Evolutionary conservation across 2,888 invertebrate species (phyloP).

Genomic region (Rhamnusium bicolor): DNA sequence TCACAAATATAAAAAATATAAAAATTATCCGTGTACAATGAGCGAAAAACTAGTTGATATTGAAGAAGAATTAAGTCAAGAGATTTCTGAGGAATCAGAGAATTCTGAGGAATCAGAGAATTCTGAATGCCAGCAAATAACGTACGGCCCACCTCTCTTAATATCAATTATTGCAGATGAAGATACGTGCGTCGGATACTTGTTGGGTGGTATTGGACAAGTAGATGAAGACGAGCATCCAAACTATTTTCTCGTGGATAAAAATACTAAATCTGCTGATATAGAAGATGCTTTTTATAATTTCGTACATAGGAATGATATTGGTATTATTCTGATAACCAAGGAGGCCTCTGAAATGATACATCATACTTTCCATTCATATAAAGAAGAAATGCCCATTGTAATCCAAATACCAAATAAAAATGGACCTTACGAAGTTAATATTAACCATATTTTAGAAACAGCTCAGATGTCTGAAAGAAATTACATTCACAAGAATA

Average conservation of each 20-base stretch:
- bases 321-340: conserved; percentile 54
- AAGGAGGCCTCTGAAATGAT: conserved; percentile 53
- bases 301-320: conserved; percentile 47
- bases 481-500: not conserved
- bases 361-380: conserved; percentile 31
- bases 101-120: not conserved
- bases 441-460: conserved; percentile 37
- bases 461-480: conserved; percentile 6
- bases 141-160: conserved; percentile 24
- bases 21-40: too few species aligned
- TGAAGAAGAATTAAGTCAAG: too few species aligned
- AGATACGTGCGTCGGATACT: conserved; percentile 56
- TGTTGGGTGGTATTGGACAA: conserved; percentile 57
- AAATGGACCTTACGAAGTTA: conserved; percentile 45
- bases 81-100: too few species aligned
- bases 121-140: not conserved
- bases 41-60: not conserved
- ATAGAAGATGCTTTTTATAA: conserved; percentile 40
- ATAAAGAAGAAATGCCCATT: conserved; percentile 46
- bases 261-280: conserved; percentile 39
- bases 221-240: conserved; percentile 42
- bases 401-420: conserved; percentile 54
- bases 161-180: conserved; percentile 57
- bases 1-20: too few species aligned
- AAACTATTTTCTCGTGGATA: conserved; percentile 50